Evolutionary conservation across 2,797 vertebrate species (phyloP), one percentile per base, ranked within the genome.

Genomic region (Fistularia tabacaria): DNA sequence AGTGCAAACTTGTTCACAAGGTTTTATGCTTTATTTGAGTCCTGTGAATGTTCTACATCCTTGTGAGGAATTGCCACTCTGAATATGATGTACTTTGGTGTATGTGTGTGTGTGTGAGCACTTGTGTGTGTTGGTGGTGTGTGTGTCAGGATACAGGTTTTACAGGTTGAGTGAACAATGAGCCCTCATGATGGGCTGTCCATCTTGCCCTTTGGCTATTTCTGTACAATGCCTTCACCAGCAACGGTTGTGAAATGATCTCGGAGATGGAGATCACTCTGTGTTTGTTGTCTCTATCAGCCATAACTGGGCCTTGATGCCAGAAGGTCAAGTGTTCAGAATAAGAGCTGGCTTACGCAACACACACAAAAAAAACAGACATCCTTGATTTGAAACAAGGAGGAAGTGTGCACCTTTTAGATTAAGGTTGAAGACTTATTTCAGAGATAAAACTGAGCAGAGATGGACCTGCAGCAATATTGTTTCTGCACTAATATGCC

Each of bases 151-250:
- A 59, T 79, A 76, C 82, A 85, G 85, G 82, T 85, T 81, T 40
- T 82, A 81, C 60, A 56, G 67, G 57, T 73, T 76, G 73, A 68
- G 78, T 88, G 88, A 90, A 90, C 88, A 87, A 89, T 88, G 87
- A 90, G 83, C 74, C 66, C 71, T 73, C 66, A 78, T 72, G 69
- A 82, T 47, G 64, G 69, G 71, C 78, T 69, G 70, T 88, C 82
- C 89, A 88, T 87, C 82, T 90, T 87, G 87, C 88, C 89, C 88
- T 85, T 86, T 81, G 82, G 91, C 85, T 83, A 87, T 84, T 83
- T 83, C 80, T 85, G 82, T 86, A 76, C 73, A 13, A 48, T 62
- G 70, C 74, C 80, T 79, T 81, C 72, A 89, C 77, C 43, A 39
- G 72, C 64, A 57, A 67, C 14, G 46, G 79, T 85, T 87, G 85